Percentiles rank a stretch among this genome's conserved stretches.
Conservation (phyloP, 2,888 invertebrate genomes). For the Muscina levida region DNA sequence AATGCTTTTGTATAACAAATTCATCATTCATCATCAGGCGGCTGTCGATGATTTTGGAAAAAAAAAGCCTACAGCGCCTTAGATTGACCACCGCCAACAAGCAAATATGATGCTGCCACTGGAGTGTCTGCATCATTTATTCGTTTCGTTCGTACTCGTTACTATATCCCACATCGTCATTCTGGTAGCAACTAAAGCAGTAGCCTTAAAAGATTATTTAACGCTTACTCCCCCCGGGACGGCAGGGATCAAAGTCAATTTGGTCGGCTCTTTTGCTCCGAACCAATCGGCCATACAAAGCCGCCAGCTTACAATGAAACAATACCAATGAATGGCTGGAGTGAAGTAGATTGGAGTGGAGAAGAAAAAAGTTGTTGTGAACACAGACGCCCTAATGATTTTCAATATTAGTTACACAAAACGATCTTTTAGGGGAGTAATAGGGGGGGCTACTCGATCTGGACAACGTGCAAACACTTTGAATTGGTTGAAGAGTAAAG, state of each 20-base stretch:
- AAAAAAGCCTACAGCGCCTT: conserved; percentile 42
- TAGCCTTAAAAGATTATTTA: conserved; percentile 64
- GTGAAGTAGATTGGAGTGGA: background rate
- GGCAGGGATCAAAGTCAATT: conserved; percentile 53
- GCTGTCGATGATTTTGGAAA: conserved; percentile 57
- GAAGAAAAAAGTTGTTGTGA: conserved; percentile 45
- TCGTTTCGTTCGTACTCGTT: too few species aligned
- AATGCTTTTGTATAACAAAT: conserved; percentile 33
- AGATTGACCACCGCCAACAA: conserved; percentile 44
- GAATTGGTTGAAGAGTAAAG: conserved; percentile 19
- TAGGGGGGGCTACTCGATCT: background rate
- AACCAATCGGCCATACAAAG: background rate
- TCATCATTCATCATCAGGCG: conserved; percentile 62
- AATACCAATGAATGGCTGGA: background rate
- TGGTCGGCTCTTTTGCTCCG: conserved; percentile 9
- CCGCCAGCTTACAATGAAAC: background rate
- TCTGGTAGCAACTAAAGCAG: conserved; percentile 58
- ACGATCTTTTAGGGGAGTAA: conserved; percentile 54
- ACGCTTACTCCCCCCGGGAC: conserved; percentile 61
- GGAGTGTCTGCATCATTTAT: background rate
- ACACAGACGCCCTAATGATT: conserved; percentile 60
- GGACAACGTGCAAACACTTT: background rate
- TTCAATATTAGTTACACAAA: conserved; percentile 64
- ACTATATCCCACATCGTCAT: background rate
- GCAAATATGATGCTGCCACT: conserved; percentile 39